Conservation (phyloP, 2,797 vertebrate genomes). For the Alcedo atthis region DNA sequence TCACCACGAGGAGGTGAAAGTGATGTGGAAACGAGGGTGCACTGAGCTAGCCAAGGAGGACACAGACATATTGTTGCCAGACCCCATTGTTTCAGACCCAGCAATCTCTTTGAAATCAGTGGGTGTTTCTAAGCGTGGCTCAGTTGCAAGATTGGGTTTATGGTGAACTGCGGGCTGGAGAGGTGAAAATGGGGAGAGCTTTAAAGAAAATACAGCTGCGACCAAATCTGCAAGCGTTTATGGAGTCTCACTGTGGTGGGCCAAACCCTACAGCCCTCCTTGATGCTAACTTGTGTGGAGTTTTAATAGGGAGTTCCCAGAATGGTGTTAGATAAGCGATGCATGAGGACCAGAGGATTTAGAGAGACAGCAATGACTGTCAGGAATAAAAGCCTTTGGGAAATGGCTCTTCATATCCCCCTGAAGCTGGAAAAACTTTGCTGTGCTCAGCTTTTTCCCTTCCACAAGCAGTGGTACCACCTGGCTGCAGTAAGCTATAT, state of each 20-base stretch:
- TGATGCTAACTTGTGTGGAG: background rate
- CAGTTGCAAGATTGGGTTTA: background rate
- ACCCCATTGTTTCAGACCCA: conserved; percentile 26
- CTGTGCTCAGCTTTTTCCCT: background rate
- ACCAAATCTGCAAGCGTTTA: conserved; percentile 29
- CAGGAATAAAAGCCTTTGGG: background rate
- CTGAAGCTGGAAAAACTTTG: background rate
- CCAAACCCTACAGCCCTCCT: background rate
- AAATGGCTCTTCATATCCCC: background rate
- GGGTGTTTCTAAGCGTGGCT: conserved; percentile 24
- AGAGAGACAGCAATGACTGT: background rate
- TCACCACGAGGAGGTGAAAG: conserved; percentile 29
- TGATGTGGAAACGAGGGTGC: conserved; percentile 44
- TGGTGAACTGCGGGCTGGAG: background rate
- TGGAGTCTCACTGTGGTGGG: background rate
- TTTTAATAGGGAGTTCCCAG: background rate
- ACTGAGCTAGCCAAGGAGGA: conserved; percentile 5
- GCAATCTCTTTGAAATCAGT: conserved; percentile 49
- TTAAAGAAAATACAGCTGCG: conserved; percentile 43
- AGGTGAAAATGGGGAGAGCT: conserved; percentile 46
- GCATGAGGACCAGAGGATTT: background rate
- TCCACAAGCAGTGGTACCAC: background rate
- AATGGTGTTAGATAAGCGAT: background rate
- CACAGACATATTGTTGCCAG: conserved; percentile 16
- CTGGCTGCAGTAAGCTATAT: background rate